Evolutionary conservation across 2,113 vertebrate species (phyloP).

Genomic region (Carassius auratus): DNA sequence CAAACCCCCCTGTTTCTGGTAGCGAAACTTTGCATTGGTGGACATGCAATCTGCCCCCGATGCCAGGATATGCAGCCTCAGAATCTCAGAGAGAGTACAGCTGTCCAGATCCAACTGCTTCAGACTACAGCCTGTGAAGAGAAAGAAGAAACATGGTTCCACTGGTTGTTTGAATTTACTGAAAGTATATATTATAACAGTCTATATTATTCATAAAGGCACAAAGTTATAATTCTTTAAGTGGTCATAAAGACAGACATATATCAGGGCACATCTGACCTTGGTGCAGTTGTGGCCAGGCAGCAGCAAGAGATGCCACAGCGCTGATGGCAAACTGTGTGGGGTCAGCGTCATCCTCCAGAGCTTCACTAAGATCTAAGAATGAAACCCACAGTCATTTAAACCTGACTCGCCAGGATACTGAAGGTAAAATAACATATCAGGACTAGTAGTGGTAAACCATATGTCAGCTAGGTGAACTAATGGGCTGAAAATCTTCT

Average conservation of each 20-base stretch:
- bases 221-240: background rate
- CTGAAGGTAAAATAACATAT: background rate
- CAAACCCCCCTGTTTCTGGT: constrained; percentile 96
- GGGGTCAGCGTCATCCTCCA: constrained; percentile 91
- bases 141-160: background rate
- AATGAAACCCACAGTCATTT: background rate
- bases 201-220: background rate
- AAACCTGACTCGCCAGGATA: background rate
- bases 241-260: background rate
- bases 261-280: constrained; percentile 73
- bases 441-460: background rate
- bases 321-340: constrained; percentile 89
- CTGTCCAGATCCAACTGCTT: constrained; percentile 97
- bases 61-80: constrained; percentile 93
- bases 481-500: background rate
- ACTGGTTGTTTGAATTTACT: background rate
- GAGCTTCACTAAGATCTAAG: constrained; percentile 90
- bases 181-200: background rate
- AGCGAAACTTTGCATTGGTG: constrained; percentile 91
- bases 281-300: constrained; percentile 97
- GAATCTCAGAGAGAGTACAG: constrained; percentile 96
- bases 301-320: constrained; percentile 89
- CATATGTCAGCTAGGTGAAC: background rate
- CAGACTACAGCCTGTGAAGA: constrained; percentile 84
- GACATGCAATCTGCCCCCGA: constrained; percentile 92